A percentile compares a stretch with the other conserved stretches of the same genome.
Conservation (phyloP, 2,113 vertebrate species). For the Corythornis vintsioides region DNA sequence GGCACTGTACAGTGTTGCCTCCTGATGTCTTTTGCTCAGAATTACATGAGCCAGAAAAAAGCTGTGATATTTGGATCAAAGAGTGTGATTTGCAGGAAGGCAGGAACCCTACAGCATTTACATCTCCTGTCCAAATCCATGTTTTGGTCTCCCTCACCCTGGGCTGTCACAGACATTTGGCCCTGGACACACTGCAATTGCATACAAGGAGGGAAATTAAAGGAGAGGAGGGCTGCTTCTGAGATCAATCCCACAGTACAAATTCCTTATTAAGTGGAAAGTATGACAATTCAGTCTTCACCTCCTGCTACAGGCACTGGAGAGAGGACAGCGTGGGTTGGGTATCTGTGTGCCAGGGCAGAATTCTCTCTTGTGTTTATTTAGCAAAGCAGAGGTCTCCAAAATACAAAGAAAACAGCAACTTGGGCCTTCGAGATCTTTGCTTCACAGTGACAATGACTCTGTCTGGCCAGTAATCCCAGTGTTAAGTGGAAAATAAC, state of each 20-base stretch:
- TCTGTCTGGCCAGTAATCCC: not conserved
- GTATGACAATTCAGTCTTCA: rapidly evolving
- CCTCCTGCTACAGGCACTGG: not conserved
- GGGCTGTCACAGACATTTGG: not conserved
- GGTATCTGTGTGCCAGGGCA: not conserved
- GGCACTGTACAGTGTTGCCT: not conserved
- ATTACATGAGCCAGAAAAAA: not conserved
- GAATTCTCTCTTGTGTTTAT: not conserved
- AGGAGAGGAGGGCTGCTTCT: not conserved
- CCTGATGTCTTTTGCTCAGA: not conserved
- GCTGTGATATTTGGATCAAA: not conserved
- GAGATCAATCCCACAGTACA: not conserved
- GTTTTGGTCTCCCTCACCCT: not conserved
- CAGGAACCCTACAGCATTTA: not conserved
- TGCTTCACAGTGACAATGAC: not conserved
- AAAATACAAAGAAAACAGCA: not conserved
- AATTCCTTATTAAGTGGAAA: not conserved
- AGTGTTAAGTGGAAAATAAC: not conserved
- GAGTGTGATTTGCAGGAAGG: not conserved
- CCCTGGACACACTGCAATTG: not conserved
- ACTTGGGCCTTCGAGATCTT: not conserved
- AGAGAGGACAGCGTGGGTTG: not conserved
- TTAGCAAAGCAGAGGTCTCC: not conserved
- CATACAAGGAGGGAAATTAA: not conserved
- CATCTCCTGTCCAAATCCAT: not conserved